Percentiles rank a stretch among this genome's conserved stretches.
phyloP scores from a whole-genome alignment of 92 coral and sea anemone genomes.

The Scolanthus callimorphus region DNA sequence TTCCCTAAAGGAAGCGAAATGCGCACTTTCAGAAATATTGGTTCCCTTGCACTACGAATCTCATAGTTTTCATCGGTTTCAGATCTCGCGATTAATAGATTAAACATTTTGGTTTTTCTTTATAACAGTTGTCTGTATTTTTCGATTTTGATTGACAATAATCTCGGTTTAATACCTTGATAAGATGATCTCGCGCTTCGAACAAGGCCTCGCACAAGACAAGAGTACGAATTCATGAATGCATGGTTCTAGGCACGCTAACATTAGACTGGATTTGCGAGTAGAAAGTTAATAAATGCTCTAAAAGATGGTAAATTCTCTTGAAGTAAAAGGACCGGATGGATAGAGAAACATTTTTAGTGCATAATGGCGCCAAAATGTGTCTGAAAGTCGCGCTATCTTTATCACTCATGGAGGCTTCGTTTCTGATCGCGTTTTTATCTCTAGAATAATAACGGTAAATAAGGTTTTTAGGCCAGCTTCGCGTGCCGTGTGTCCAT shows the following conservation, averaged over 20 bases:
- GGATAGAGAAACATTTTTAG: too few species aligned
- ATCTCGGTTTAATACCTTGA: constrained; percentile 24
- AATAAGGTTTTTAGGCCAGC: too few species aligned
- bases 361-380: too few species aligned
- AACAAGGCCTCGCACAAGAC: too few species aligned
- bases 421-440: too few species aligned
- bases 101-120: constrained; percentile 26
- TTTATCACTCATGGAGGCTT: constrained; percentile 33
- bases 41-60: constrained; percentile 17
- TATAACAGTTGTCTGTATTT: constrained; percentile 13
- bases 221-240: neutral
- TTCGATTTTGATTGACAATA: constrained; percentile 30
- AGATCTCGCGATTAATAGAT: constrained; percentile 25
- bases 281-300: too few species aligned
- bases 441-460: too few species aligned
- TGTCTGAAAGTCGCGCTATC: constrained; percentile 20
- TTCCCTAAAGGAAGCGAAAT: constrained; percentile 4
- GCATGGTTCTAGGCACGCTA: neutral
- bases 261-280: too few species aligned
- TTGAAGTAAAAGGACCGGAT: too few species aligned
- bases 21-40: constrained; percentile 23
- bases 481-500: too few species aligned
- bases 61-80: constrained; percentile 33
- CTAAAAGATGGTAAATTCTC: too few species aligned
- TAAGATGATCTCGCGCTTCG: constrained; percentile 35